Conservation (phyloP, 2,797 vertebrate species). For the Carapus acus region DNA sequence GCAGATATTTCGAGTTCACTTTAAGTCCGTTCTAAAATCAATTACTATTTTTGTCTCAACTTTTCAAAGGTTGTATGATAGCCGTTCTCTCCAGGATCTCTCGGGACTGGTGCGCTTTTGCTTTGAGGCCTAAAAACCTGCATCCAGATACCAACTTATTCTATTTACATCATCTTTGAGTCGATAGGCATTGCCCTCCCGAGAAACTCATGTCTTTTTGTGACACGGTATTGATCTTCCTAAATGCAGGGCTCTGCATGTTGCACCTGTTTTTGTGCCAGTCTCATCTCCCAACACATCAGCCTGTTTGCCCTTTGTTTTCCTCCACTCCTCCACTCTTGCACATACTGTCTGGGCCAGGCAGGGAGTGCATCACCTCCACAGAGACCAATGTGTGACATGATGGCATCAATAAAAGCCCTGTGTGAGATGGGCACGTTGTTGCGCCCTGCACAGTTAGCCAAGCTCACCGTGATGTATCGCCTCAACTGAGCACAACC, state of each 20-base stretch:
- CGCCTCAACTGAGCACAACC: slow-evolving; percentile 53
- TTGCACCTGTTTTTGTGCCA: slow-evolving; percentile 49
- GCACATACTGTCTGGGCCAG: slow-evolving; percentile 37
- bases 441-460: slow-evolving; percentile 38
- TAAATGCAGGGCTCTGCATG: slow-evolving; percentile 68
- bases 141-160: slow-evolving; percentile 38
- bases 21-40: not conserved
- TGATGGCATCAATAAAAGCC: slow-evolving; percentile 76
- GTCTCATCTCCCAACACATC: slow-evolving; percentile 24
- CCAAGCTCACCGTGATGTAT: slow-evolving; percentile 41
- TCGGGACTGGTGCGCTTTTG: slow-evolving; percentile 21
- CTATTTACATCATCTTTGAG: slow-evolving; percentile 57
- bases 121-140: slow-evolving; percentile 26
- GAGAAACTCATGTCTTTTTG: slow-evolving; percentile 50
- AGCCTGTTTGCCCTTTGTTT: slow-evolving; percentile 27
- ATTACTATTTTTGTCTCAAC: slow-evolving; percentile 1
- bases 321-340: slow-evolving; percentile 21
- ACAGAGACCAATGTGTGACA: slow-evolving; percentile 68
- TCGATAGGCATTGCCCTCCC: slow-evolving; percentile 65
- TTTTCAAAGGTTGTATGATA: slow-evolving; percentile 6
- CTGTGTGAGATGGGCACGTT: slow-evolving; percentile 53
- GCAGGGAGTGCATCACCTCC: slow-evolving; percentile 50
- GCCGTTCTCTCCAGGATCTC: slow-evolving; percentile 20
- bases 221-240: slow-evolving; percentile 66
- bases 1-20: not conserved